phyloP scores from a whole-genome alignment of 2,113 vertebrate species.

The Genyomyrus donnyi region DNA sequence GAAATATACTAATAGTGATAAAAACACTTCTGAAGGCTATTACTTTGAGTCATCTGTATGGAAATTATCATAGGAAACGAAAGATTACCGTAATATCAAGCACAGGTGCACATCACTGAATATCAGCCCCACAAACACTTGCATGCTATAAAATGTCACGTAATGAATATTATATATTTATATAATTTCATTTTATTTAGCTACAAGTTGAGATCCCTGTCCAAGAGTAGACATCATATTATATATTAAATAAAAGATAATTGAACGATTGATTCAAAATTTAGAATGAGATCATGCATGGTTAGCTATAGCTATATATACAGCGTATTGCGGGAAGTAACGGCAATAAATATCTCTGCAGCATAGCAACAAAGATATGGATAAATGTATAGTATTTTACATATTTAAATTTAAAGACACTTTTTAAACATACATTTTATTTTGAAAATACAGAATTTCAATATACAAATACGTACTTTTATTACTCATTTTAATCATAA shows the following conservation, averaged over 20 bases:
- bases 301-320: neutral
- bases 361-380: neutral
- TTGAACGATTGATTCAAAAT: neutral
- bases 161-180: neutral
- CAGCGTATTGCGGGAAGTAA: neutral
- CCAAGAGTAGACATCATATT: neutral
- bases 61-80: neutral
- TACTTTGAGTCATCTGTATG: neutral
- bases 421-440: neutral
- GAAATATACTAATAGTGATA: neutral
- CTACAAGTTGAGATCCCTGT: neutral
- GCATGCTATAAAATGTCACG: neutral
- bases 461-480: neutral
- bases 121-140: neutral
- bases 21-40: neutral
- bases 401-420: neutral
- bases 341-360: neutral
- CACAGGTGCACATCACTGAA: neutral
- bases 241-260: neutral
- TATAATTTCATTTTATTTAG: neutral
- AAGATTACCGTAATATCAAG: neutral
- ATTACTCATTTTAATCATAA: neutral
- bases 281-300: neutral
- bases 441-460: neutral
- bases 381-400: neutral